Evolutionary conservation across 2,113 vertebrate genomes (phyloP).

Genomic region (Romanogobio albipinnatus): DNA sequence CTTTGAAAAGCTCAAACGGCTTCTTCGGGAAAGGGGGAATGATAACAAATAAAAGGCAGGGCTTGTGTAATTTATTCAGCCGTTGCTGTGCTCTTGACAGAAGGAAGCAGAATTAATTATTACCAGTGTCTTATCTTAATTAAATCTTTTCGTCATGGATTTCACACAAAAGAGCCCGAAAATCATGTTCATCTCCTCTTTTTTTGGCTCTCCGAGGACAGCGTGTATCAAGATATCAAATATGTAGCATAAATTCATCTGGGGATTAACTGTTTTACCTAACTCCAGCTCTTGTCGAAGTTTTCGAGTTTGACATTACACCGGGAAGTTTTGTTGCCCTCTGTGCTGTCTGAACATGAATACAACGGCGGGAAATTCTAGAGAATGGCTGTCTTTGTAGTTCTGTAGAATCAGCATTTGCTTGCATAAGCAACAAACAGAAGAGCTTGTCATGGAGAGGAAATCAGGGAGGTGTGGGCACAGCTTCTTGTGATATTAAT

Average conservation of each 20-base stretch:
- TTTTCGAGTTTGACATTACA: conserved; percentile 62
- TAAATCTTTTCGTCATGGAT: conserved; percentile 81
- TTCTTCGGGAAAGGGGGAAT: neutral
- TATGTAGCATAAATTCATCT: conserved; percentile 61
- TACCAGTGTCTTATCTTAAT: conserved; percentile 79
- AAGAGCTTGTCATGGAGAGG: neutral
- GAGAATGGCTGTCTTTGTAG: conserved; percentile 12
- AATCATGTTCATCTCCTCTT: conserved; percentile 70
- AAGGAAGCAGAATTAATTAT: conserved; percentile 78
- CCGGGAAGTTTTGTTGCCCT: conserved; percentile 68
- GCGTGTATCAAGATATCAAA: conserved; percentile 70
- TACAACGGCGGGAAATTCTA: neutral
- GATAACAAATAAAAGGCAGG: conserved; percentile 40
- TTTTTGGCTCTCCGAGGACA: conserved; percentile 51
- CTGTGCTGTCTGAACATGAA: conserved; percentile 55
- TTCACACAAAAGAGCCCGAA: conserved; percentile 71
- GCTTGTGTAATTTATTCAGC: conserved; percentile 72
- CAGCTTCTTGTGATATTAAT: conserved; percentile 44
- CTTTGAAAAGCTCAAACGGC: conserved; percentile 45
- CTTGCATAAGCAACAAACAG: conserved; percentile 49
- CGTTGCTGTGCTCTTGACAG: conserved; percentile 71
- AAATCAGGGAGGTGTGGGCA: conserved; percentile 49
- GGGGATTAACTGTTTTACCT: conserved; percentile 58
- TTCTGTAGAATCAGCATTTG: conserved; percentile 56
- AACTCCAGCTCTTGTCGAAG: neutral